phyloP scores from a whole-genome alignment of 2,113 vertebrate genomes.

The Fregata magnificens region DNA sequence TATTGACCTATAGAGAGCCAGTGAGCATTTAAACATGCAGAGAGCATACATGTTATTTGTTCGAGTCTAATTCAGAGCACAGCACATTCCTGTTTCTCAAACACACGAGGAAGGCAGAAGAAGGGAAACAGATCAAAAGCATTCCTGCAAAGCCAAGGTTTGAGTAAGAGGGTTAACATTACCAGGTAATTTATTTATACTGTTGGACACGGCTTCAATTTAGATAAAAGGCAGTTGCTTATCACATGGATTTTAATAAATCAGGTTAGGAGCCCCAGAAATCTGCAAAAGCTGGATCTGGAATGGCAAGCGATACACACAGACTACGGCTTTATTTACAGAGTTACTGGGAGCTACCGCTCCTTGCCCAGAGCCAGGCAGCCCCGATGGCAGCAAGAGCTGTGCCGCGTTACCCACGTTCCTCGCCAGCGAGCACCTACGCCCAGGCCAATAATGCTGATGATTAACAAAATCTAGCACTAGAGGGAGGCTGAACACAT shows the following conservation, averaged over 20 bases:
- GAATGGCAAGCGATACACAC: background rate
- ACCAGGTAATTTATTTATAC: conserved; percentile 36
- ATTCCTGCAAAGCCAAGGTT: background rate
- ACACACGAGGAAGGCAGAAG: background rate
- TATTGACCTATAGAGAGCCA: background rate
- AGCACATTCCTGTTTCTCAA: background rate
- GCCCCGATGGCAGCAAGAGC: background rate
- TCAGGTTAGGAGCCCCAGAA: background rate
- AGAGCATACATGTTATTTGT: background rate
- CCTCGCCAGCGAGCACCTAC: background rate
- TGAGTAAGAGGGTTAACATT: background rate
- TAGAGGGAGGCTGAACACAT: conserved; percentile 58
- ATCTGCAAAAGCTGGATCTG: background rate
- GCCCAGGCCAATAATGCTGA: background rate
- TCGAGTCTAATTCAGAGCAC: background rate
- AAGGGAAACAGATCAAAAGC: conserved; percentile 8
- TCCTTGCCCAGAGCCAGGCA: background rate
- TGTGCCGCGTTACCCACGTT: background rate
- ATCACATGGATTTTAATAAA: conserved; percentile 7
- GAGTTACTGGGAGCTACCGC: background rate
- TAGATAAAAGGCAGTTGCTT: conserved; percentile 33
- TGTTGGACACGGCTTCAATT: background rate
- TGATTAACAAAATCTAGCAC: conserved; percentile 60
- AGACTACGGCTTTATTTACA: background rate
- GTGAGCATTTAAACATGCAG: background rate